phyloP scores from a whole-genome alignment of 1,140 invertebrate species.

The Melipona quadrifasciata region DNA sequence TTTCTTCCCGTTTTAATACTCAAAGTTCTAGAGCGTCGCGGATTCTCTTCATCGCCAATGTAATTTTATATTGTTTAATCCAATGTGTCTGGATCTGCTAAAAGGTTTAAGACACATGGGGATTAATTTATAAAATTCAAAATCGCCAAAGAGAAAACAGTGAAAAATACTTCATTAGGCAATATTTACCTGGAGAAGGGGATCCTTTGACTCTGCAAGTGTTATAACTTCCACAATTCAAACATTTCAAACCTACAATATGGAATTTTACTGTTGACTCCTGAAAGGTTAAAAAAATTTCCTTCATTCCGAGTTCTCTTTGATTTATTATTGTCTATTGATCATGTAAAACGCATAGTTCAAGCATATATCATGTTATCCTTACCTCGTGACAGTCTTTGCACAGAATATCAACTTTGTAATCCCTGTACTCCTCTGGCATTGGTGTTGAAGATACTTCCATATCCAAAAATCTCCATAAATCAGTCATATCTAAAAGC shows the following conservation, averaged over 20 bases:
- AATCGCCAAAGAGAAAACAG: not conserved
- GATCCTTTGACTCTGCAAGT: conserved; percentile 89
- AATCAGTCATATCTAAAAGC: conserved; percentile 90
- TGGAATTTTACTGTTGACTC: conserved; percentile 91
- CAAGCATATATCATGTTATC: not conserved
- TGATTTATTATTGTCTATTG: not conserved
- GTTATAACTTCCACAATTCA: conserved; percentile 92
- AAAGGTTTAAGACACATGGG: not conserved
- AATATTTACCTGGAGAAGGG: conserved; percentile 73
- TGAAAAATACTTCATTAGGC: conserved; percentile 1
- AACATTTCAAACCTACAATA: conserved; percentile 92
- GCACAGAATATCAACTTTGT: conserved; percentile 90
- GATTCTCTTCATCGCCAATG: conserved; percentile 65
- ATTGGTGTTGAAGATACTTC: conserved; percentile 91
- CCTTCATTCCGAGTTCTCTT: not conserved
- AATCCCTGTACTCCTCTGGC: conserved; percentile 90
- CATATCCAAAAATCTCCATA: conserved; percentile 91
- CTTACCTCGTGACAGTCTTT: conserved; percentile 93
- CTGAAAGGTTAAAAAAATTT: conserved; percentile 78
- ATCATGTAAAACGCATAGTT: not conserved
- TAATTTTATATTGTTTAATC: conserved; percentile 67
- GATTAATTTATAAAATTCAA: not conserved
- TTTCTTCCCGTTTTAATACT: conserved; percentile 47
- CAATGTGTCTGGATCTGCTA: conserved; percentile 69
- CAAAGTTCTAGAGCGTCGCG: conserved; percentile 57